Evolutionary conservation across 2,888 invertebrate species (phyloP), one percentile per base, ranked within the genome.

Genomic region (Macrosoma leucophasiata): DNA sequence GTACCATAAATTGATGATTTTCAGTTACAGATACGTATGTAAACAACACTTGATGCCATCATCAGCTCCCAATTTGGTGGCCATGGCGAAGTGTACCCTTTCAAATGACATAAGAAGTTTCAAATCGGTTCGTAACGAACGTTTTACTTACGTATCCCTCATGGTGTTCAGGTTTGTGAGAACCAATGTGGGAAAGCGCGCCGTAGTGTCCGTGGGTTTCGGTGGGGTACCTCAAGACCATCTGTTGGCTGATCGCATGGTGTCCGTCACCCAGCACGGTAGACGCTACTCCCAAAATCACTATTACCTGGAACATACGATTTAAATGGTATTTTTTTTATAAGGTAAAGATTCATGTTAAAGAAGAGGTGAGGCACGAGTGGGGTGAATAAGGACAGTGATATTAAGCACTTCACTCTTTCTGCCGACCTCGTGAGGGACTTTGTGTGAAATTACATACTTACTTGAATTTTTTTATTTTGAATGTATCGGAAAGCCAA

Each of bases 121-220:
- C n/a, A n/a, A n/a, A n/a, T n/a, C n/a, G n/a, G n/a, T n/a, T n/a
- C n/a, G n/a, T n/a, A n/a, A n/a, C n/a, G n/a, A n/a, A n/a, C n/a
- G n/a, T n/a, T n/a, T n/a, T n/a, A 58, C 76, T 67, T 50, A 82
- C 84, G 64, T 82, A 81, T 71, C 58, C 66, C 39, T 69, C 75
- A 68, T 76, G 77, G 71, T 75, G 65, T 59, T 70, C 73, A 12
- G 67, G 70, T 42, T 52, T 45, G 13, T 69, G 42, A 21, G 51
- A 39, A 37, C 69, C 74, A 23, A 70, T 55, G 40, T 79, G 71
- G 25, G 51, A 46, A 19, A 72, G 45, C 29, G 69, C 62, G 5
- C 66, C 68, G 29, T 69, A 58, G 36, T 67, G 60, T 18, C 55
- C 52, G 4, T 55, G 43, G 30, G 56, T 48, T 20, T 48, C 50